Evolutionary conservation across 1,140 invertebrate species (phyloP).

Genomic region (Leptinotarsa undecemlineata): DNA sequence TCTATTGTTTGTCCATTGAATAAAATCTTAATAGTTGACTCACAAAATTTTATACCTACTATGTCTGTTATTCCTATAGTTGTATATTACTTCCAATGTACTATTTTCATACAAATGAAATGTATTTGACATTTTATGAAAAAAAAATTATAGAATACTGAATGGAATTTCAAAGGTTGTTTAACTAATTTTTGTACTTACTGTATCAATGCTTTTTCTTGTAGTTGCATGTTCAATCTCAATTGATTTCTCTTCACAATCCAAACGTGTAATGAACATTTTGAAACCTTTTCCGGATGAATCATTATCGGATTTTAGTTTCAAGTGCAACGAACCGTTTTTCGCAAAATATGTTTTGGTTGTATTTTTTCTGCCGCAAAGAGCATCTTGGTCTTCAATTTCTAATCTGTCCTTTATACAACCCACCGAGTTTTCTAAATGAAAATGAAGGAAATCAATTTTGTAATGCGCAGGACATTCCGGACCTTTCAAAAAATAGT

Average conservation of each 20-base stretch:
- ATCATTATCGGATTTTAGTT: constrained; percentile 39
- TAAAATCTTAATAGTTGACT: too few species aligned
- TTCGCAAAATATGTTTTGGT: constrained; percentile 57
- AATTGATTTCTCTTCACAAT: constrained; percentile 7
- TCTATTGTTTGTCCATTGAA: too few species aligned
- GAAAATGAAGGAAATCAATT: constrained; percentile 62
- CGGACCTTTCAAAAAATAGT: constrained; percentile 59
- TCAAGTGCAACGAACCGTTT: constrained; percentile 52
- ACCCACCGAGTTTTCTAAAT: constrained; percentile 55
- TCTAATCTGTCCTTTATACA: constrained; percentile 59
- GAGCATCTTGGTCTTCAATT: constrained; percentile 53
- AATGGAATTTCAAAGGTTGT: too few species aligned
- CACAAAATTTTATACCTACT: too few species aligned
- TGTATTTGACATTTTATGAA: too few species aligned
- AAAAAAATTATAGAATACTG: too few species aligned
- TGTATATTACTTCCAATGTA: too few species aligned
- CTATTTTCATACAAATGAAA: too few species aligned
- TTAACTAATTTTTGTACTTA: background rate
- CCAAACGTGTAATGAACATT: constrained; percentile 57
- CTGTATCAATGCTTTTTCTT: background rate
- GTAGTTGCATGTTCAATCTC: background rate
- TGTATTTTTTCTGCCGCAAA: constrained; percentile 58
- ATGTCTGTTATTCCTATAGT: too few species aligned
- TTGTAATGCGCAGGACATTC: constrained; percentile 60
- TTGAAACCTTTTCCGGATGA: constrained; percentile 56